A percentile compares a stretch with the other conserved stretches of the same genome.
Evolutionary conservation across 2,888 invertebrate species (phyloP).

Genomic region (Drosophila yooni): DNA sequence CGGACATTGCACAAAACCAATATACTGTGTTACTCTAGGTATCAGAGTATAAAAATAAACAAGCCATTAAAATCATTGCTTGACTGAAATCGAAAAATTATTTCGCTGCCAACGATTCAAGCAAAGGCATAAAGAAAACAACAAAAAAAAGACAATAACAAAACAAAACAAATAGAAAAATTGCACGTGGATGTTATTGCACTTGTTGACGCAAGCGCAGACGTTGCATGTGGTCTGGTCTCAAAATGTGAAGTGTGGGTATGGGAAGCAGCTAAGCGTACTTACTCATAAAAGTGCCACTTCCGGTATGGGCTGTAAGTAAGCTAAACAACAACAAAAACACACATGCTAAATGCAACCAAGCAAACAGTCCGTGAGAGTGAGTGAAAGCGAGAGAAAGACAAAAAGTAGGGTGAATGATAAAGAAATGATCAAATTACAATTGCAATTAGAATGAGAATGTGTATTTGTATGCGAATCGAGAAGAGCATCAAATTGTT

Average conservation of each 20-base stretch:
- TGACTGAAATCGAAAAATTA: slow-evolving; percentile 1
- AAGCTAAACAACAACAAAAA: slow-evolving; percentile 5
- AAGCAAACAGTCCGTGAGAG: background rate
- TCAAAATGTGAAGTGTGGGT: background rate
- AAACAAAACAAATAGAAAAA: background rate
- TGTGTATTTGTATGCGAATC: slow-evolving; percentile 1
- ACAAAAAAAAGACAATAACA: background rate
- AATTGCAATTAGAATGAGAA: slow-evolving; percentile 8
- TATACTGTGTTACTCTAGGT: too few relatives aligned
- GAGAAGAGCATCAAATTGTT: slow-evolving; percentile 7
- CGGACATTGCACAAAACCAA: too few relatives aligned
- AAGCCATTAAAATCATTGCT: slow-evolving; percentile 5
- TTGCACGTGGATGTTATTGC: slow-evolving; percentile 1
- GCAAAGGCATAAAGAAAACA: background rate
- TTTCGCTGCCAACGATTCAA: background rate
- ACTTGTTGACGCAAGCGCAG: slow-evolving; percentile 5
- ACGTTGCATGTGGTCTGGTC: slow-evolving; percentile 14
- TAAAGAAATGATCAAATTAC: slow-evolving; percentile 9
- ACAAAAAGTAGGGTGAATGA: background rate
- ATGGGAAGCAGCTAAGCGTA: slow-evolving; percentile 1
- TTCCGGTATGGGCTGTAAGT: slow-evolving; percentile 12
- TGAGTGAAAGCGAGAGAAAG: background rate
- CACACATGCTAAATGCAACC: slow-evolving; percentile 5
- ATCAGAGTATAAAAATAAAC: background rate
- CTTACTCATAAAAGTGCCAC: slow-evolving; percentile 7